Percentiles rank a stretch among this genome's conserved stretches.
These are phyloP conservation scores for Lates japonicus DNA, from an alignment of 2,797 vertebrate genomes.

Conservation along the genomic window DNA sequence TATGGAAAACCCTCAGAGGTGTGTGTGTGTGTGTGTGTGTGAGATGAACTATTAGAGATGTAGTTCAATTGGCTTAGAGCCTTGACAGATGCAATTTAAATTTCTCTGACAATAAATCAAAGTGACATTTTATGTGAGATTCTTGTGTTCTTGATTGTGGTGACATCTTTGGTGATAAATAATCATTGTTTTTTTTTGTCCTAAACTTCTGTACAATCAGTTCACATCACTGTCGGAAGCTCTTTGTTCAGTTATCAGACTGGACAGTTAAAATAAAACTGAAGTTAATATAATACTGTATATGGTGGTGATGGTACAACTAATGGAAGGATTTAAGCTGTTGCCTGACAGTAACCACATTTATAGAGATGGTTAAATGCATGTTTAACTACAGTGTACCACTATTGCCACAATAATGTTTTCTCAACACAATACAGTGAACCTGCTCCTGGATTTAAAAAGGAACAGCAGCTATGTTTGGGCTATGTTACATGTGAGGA, in stretches of 20 bases:
- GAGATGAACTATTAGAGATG: slow-evolving; percentile 51
- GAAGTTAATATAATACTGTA: background rate
- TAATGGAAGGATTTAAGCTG: background rate
- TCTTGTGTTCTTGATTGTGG: slow-evolving; percentile 45
- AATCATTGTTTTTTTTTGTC: slow-evolving; percentile 43
- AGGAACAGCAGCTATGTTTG: background rate
- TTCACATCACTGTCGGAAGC: slow-evolving; percentile 25
- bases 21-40: slow-evolving; percentile 9
- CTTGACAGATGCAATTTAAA: slow-evolving; percentile 58
- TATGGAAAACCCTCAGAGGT: slow-evolving; percentile 14
- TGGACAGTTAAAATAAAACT: background rate
- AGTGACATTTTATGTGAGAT: slow-evolving; percentile 44
- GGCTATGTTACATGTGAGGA: background rate
- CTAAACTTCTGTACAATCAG: slow-evolving; percentile 21
- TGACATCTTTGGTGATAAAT: slow-evolving; percentile 55
- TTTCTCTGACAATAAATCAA: slow-evolving; percentile 55
- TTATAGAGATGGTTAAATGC: background rate
- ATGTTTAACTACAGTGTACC: background rate
- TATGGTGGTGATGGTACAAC: background rate
- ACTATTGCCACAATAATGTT: background rate
- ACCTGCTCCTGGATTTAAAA: background rate
- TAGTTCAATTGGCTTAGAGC: slow-evolving; percentile 49
- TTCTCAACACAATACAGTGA: background rate
- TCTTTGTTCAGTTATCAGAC: slow-evolving; percentile 18
- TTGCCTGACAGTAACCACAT: background rate